These are phyloP conservation scores for Cristatella mucedo DNA, from an alignment of 2,888 invertebrate species.

Conservation along the genomic window DNA sequence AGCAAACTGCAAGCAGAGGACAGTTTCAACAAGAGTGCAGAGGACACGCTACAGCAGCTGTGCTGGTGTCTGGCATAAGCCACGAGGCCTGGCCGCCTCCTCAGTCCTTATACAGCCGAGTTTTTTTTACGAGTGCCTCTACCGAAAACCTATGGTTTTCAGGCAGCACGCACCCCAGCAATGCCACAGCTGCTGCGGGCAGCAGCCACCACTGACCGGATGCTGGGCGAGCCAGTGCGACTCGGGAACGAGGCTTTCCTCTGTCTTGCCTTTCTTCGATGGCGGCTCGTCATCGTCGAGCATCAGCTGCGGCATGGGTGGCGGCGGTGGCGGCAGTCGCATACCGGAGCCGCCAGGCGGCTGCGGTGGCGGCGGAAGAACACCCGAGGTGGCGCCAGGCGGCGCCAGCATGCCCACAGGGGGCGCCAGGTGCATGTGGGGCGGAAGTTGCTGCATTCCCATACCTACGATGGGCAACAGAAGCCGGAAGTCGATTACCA, in stretches of 20 bases:
- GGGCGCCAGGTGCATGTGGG: constrained; percentile 18
- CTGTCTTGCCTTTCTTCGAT: constrained; percentile 70
- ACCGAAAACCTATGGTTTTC: too few species aligned
- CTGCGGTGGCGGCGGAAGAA: constrained; percentile 24
- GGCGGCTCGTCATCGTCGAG: constrained; percentile 59
- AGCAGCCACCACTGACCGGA: constrained; percentile 3
- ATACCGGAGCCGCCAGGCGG: too few species aligned
- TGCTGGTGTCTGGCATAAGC: too few species aligned
- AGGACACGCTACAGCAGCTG: too few species aligned
- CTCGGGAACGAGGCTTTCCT: constrained; percentile 82
- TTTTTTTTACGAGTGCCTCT: too few species aligned
- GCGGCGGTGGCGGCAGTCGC: constrained; percentile 14
- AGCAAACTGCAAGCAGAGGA: too few species aligned
- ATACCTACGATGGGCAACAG: constrained; percentile 27
- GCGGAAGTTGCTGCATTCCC: constrained; percentile 28
- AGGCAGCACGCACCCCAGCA: too few species aligned
- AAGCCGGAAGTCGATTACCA: too few species aligned
- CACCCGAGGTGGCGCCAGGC: constrained; percentile 25
- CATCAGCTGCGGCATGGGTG: constrained; percentile 10
- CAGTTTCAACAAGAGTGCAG: too few species aligned
- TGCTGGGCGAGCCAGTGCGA: constrained; percentile 17
- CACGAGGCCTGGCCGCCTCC: too few species aligned
- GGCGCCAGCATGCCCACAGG: constrained; percentile 16
- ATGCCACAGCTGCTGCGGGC: neutral
- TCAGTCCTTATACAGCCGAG: too few species aligned